phyloP scores from a whole-genome alignment of 2,888 invertebrate species.

The Linnaemya vulpina region DNA sequence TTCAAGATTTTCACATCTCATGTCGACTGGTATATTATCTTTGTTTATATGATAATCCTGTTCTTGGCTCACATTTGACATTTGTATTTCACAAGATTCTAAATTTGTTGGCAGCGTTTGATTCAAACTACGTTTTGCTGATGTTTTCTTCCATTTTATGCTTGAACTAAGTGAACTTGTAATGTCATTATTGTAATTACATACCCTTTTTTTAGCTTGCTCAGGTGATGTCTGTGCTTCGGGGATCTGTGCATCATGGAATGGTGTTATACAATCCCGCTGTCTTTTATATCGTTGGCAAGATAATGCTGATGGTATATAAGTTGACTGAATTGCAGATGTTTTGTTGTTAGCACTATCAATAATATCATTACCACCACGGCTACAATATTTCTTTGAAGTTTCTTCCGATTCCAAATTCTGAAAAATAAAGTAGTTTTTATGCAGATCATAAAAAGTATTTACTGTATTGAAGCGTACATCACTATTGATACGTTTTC shows the following conservation, averaged over 20 bases:
- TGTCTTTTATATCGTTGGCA: conserved; percentile 77
- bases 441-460: background rate
- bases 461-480: conserved; percentile 74
- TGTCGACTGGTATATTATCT: conserved; percentile 41
- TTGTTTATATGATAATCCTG: background rate
- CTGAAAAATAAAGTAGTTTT: conserved; percentile 73
- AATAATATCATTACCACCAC: conserved; percentile 73
- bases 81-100: conserved; percentile 61
- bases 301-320: conserved; percentile 6
- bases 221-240: conserved; percentile 77
- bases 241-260: conserved; percentile 37
- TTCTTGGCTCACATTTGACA: conserved; percentile 46
- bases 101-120: conserved; percentile 48
- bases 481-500: conserved; percentile 84
- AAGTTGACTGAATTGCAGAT: conserved; percentile 5
- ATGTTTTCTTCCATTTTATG: conserved; percentile 75
- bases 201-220: conserved; percentile 80
- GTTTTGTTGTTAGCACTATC: conserved; percentile 61
- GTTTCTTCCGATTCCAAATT: conserved; percentile 75
- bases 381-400: conserved; percentile 80
- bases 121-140: conserved; percentile 7
- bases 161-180: conserved; percentile 82
- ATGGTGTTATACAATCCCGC: conserved; percentile 74
- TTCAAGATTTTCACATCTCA: conserved; percentile 66
- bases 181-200: conserved; percentile 81